phyloP scores from a whole-genome alignment of 2,888 invertebrate species.

The Tricholauxania praeusta region DNA sequence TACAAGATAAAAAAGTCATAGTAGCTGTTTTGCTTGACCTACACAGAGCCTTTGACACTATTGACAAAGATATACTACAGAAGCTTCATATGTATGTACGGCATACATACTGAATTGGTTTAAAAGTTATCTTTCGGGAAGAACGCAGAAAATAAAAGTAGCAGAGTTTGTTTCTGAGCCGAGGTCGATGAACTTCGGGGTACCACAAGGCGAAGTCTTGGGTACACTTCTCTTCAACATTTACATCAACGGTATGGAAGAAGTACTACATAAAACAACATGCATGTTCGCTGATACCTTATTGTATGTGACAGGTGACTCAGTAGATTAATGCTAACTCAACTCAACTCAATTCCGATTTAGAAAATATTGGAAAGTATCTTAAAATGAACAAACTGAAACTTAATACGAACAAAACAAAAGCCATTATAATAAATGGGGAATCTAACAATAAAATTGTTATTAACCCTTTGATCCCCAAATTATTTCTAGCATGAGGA shows the following conservation, averaged over 20 bases:
- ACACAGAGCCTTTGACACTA: no score
- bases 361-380: background rate
- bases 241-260: background rate
- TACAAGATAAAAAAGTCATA: no score
- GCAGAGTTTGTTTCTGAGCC: background rate
- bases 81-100: no score
- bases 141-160: background rate
- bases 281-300: background rate
- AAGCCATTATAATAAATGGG: background rate
- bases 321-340: background rate
- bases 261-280: background rate
- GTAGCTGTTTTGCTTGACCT: no score
- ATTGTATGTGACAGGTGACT: background rate
- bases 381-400: background rate
- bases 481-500: no score
- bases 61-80: no score
- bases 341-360: background rate
- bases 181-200: background rate
- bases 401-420: background rate
- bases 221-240: constrained; percentile 3
- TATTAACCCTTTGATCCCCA: no score
- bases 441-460: background rate
- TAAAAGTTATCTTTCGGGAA: no score
- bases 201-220: background rate
- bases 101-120: no score